Evolutionary conservation across 2,113 vertebrate species (phyloP).

Genomic region (Ctenomys sociabilis): DNA sequence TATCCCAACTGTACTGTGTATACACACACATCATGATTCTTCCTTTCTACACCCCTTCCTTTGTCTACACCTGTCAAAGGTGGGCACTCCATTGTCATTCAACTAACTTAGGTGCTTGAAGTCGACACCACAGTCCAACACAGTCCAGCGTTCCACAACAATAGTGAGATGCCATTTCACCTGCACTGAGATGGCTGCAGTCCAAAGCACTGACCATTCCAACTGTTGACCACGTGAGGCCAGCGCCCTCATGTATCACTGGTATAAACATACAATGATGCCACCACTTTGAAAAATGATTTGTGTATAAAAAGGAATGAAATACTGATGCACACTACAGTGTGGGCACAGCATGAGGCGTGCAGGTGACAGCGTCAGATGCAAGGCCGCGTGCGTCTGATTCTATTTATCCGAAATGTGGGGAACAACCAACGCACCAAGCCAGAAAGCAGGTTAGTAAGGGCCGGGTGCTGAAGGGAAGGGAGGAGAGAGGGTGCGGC

Average conservation of each 20-base stretch:
- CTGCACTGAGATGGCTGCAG: neutral
- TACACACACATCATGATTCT: no score
- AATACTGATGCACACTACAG: neutral
- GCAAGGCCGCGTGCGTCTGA: no score
- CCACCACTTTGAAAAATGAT: neutral
- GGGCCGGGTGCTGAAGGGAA: neutral
- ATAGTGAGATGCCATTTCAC: neutral
- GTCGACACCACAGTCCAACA: no score
- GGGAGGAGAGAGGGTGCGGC: neutral
- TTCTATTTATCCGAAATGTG: neutral
- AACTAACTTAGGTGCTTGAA: no score
- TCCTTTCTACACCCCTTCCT: no score
- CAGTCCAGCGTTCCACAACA: no score
- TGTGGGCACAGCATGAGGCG: neutral
- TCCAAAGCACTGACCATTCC: neutral
- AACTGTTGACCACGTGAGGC: neutral
- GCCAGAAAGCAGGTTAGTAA: neutral
- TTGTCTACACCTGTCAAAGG: no score
- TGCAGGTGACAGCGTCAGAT: neutral
- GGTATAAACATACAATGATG: neutral
- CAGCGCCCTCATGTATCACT: neutral
- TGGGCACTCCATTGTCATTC: no score
- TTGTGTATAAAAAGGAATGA: neutral
- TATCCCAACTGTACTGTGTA: no score
- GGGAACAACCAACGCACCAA: neutral